phyloP scores from a whole-genome alignment of 2,797 vertebrate species.

The Peromyscus melanophrys region DNA sequence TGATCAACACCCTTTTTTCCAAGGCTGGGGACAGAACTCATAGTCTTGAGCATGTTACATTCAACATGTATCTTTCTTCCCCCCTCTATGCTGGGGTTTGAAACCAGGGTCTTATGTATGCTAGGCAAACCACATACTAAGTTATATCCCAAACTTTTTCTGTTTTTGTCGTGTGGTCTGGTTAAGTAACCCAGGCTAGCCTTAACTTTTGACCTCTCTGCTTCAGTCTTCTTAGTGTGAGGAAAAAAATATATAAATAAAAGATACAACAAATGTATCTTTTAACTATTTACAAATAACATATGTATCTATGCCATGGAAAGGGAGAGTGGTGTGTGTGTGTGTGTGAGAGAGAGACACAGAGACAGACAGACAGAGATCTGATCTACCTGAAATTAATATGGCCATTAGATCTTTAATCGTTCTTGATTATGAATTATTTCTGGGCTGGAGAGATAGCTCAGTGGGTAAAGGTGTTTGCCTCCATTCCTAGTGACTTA shows the following conservation, averaged over 20 bases:
- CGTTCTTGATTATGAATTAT: conserved; percentile 83
- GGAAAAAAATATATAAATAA: too few relatives aligned
- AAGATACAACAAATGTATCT: conserved; percentile 22
- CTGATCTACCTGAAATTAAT: conserved; percentile 79
- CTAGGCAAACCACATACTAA: background rate
- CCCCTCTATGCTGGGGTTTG: background rate
- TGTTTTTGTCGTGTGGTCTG: background rate
- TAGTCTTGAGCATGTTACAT: background rate
- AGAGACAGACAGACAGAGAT: background rate
- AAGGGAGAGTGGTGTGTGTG: background rate
- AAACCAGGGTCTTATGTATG: too few relatives aligned
- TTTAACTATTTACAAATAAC: conserved; percentile 80
- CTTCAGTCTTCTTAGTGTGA: background rate
- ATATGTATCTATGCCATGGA: conserved; percentile 70
- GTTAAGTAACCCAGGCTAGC: background rate
- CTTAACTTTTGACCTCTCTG: background rate
- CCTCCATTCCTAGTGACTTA: background rate
- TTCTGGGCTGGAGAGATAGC: background rate
- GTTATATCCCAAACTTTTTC: background rate
- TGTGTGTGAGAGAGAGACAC: too few relatives aligned
- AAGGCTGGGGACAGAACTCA: background rate
- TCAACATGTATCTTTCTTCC: background rate
- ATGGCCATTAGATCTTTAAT: conserved; percentile 78
- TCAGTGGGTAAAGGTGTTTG: background rate
- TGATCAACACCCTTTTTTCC: conserved; percentile 69